phyloP scores from a whole-genome alignment of 2,797 vertebrate genomes.

The Trematomus bernacchii region DNA sequence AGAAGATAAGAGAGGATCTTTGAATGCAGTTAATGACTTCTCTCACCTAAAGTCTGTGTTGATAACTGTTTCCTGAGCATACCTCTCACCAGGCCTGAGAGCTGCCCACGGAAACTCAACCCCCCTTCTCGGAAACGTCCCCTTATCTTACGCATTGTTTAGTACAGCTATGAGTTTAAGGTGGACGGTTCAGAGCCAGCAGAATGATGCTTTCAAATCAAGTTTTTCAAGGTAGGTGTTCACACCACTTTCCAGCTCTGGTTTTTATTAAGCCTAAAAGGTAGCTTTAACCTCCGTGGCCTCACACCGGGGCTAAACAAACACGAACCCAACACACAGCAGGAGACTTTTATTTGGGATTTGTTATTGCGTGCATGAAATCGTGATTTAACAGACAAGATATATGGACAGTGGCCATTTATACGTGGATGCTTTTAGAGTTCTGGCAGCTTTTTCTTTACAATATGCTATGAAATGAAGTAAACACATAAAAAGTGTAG shows the following conservation, averaged over 20 bases:
- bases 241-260: conserved; percentile 37
- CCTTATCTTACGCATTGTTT: conserved; percentile 20
- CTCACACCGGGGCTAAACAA: conserved; percentile 67
- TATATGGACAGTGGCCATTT: conserved; percentile 17
- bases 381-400: neutral
- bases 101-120: conserved; percentile 2
- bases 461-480: neutral
- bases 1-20: conserved; percentile 57
- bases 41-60: conserved; percentile 48
- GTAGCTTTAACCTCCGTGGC: conserved; percentile 61
- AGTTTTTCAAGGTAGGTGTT: conserved; percentile 62
- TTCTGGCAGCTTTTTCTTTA: conserved; percentile 1
- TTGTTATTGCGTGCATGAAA: conserved; percentile 3
- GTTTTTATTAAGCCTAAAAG: conserved; percentile 58
- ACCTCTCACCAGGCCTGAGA: conserved; percentile 30
- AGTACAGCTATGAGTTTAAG: conserved; percentile 11
- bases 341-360: conserved; percentile 43
- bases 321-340: conserved; percentile 58
- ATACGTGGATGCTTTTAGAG: conserved; percentile 29
- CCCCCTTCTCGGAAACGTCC: neutral
- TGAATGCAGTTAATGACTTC: conserved; percentile 60
- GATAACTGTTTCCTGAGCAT: conserved; percentile 40
- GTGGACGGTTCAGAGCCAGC: conserved; percentile 44
- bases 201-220: conserved; percentile 45
- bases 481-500: conserved; percentile 11